Percentiles rank a stretch among this genome's conserved stretches.
Evolutionary conservation across 2,888 invertebrate genomes (phyloP).

Genomic region (Drosophila demipolita): DNA sequence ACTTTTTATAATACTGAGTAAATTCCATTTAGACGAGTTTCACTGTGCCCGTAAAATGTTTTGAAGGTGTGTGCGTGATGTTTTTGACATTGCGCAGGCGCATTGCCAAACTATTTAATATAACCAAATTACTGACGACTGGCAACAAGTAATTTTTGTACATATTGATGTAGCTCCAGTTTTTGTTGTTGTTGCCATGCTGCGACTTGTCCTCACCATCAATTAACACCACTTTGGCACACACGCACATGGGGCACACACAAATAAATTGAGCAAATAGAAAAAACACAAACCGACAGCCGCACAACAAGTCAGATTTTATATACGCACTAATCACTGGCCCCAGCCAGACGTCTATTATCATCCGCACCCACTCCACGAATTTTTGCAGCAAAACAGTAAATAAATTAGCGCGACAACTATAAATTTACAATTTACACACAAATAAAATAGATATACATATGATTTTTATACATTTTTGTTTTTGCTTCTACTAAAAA

Average conservation of each 20-base stretch:
- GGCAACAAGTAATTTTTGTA: conserved; percentile 62
- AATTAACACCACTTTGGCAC: conserved; percentile 69
- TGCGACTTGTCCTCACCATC: conserved; percentile 66
- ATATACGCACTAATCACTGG: conserved; percentile 45
- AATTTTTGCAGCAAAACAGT: conserved; percentile 22
- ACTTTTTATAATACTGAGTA: background rate
- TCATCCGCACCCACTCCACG: conserved; percentile 36
- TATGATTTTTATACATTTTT: background rate
- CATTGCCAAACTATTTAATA: conserved; percentile 50
- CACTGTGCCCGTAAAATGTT: conserved; percentile 33
- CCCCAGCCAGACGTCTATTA: conserved; percentile 9
- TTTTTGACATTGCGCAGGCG: conserved; percentile 61
- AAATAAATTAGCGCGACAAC: conserved; percentile 41
- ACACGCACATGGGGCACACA: conserved; percentile 28
- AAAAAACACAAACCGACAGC: conserved; percentile 27
- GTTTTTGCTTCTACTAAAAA: background rate
- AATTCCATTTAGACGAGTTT: conserved; percentile 7
- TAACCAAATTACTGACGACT: conserved; percentile 39
- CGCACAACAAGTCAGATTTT: conserved; percentile 52
- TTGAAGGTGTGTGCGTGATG: background rate
- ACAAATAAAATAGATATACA: background rate
- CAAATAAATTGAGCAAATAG: conserved; percentile 55
- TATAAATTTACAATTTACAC: conserved; percentile 34
- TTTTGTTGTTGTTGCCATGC: conserved; percentile 34
- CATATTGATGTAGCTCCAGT: background rate